phyloP scores from a whole-genome alignment of 2,888 invertebrate genomes.

The Cephus spinipes region DNA sequence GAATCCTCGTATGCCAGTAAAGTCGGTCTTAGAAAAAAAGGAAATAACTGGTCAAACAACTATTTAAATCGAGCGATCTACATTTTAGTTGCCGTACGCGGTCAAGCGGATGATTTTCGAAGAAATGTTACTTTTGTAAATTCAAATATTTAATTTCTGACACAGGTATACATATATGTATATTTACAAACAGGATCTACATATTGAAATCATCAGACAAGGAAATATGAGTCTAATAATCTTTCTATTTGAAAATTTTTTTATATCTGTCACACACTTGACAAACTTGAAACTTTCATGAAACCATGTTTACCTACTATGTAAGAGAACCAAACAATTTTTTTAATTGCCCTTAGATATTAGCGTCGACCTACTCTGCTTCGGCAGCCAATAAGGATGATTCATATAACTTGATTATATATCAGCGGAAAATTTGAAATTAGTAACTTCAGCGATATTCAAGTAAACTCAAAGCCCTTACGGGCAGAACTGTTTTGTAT shows the following conservation, averaged over 20 bases:
- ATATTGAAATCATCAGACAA: background rate
- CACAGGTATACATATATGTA: background rate
- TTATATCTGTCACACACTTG: background rate
- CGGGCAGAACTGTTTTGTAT: background rate
- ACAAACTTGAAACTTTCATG: background rate
- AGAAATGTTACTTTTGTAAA: background rate
- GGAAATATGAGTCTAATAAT: background rate
- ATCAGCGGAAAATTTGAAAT: background rate
- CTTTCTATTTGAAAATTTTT: background rate
- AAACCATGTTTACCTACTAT: background rate
- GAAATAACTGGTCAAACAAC: slow-evolving; percentile 18
- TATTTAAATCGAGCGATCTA: slow-evolving; percentile 17
- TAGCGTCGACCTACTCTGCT: background rate
- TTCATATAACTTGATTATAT: background rate
- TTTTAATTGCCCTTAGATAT: background rate
- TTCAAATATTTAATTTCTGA: background rate
- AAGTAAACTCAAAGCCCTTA: background rate
- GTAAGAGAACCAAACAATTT: background rate
- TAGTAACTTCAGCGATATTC: background rate
- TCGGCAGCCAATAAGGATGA: background rate
- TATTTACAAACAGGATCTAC: background rate
- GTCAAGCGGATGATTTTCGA: background rate
- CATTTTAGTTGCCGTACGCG: background rate
- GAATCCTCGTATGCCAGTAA: background rate
- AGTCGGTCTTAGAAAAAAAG: background rate